These are phyloP conservation scores for Elgonia sp. DNA, from an alignment of 2,888 invertebrate genomes.

Conservation along the genomic window DNA sequence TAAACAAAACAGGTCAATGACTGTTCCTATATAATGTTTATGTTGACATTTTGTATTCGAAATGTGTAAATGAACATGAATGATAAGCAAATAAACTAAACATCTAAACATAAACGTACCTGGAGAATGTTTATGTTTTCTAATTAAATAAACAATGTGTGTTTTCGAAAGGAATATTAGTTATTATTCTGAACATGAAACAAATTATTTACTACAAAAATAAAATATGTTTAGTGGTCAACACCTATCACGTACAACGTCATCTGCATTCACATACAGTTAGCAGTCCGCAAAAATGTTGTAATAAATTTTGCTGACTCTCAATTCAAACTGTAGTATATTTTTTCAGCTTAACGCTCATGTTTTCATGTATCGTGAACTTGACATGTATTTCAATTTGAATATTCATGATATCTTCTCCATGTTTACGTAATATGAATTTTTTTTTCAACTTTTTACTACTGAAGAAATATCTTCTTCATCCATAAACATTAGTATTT, in stretches of 20 bases:
- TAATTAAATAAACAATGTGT: not conserved
- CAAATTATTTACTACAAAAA: constrained; percentile 6
- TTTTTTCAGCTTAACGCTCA: constrained; percentile 56
- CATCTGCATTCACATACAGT: constrained; percentile 7
- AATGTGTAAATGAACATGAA: no score
- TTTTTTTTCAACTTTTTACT: constrained; percentile 54
- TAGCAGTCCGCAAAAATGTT: constrained; percentile 33
- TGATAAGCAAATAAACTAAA: no score
- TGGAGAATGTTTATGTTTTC: not conserved
- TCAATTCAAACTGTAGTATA: constrained; percentile 51
- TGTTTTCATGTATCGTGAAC: constrained; percentile 71
- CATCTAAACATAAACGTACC: no score
- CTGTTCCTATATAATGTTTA: no score
- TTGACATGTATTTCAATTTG: constrained; percentile 75
- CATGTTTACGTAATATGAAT: constrained; percentile 26
- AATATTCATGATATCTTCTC: constrained; percentile 68
- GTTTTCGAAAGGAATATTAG: not conserved
- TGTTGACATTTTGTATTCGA: no score
- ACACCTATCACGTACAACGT: constrained; percentile 26
- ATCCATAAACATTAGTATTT: constrained; percentile 66
- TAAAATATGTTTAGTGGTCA: constrained; percentile 21
- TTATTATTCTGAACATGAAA: not conserved
- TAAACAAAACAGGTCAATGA: no score
- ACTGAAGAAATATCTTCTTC: constrained; percentile 54
- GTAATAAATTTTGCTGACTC: constrained; percentile 46